Evolutionary conservation across 2,113 vertebrate genomes (phyloP).

Genomic region (Hippocampus mohnikei): DNA sequence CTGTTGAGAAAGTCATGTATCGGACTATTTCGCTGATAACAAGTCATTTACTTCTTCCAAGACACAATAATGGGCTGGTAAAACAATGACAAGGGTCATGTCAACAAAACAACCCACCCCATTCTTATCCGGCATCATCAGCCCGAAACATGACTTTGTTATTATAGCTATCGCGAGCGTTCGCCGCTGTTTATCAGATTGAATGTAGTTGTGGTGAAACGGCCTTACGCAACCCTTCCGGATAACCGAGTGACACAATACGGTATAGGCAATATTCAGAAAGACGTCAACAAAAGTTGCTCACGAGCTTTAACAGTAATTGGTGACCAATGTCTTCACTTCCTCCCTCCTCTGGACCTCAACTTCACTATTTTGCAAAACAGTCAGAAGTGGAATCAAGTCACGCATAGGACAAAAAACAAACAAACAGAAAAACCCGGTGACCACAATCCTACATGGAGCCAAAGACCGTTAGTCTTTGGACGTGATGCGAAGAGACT

Average conservation of each 20-base stretch:
- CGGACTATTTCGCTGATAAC: not conserved
- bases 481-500: not conserved
- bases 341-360: conserved; percentile 20
- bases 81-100: conserved; percentile 1
- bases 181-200: not conserved
- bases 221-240: conserved; percentile 19
- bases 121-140: not conserved
- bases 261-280: conserved; percentile 9
- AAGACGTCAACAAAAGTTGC: conserved; percentile 20
- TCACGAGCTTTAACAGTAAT: not conserved
- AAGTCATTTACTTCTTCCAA: conserved; percentile 2
- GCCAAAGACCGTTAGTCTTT: not conserved
- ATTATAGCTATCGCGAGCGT: not conserved
- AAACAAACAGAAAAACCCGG: not conserved
- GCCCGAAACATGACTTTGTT: not conserved
- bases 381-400: not conserved
- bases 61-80: conserved; percentile 11
- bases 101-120: conserved; percentile 10
- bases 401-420: not conserved
- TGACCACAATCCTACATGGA: not conserved
- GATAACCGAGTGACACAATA: not conserved
- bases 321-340: conserved; percentile 40
- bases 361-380: conserved; percentile 51
- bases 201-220: conserved; percentile 17
- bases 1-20: not conserved